These are phyloP conservation scores for Rhagophthalmus giganteus DNA, from an alignment of 2,888 invertebrate genomes.

Conservation along the genomic window DNA sequence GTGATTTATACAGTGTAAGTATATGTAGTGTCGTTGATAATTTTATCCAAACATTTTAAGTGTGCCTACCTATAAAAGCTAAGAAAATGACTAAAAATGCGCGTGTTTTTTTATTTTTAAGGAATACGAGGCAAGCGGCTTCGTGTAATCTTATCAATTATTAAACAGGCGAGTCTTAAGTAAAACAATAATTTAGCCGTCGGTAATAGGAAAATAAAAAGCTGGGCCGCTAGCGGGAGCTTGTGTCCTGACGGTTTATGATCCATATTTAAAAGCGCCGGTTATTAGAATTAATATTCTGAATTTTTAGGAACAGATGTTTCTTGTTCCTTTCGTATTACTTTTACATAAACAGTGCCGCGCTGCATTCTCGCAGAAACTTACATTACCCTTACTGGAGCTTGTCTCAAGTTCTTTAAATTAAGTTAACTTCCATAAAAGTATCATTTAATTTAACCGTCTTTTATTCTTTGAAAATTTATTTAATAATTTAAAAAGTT, in stretches of 20 bases:
- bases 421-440: slow-evolving; percentile 8
- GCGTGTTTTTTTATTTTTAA: slow-evolving; percentile 31
- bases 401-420: slow-evolving; percentile 19
- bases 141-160: slow-evolving; percentile 54
- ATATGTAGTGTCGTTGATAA: too few relatives aligned
- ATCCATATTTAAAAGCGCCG: slow-evolving; percentile 43
- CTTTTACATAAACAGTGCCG: slow-evolving; percentile 34
- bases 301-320: slow-evolving; percentile 51
- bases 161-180: slow-evolving; percentile 54
- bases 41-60: too few relatives aligned
- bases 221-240: slow-evolving; percentile 36
- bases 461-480: background rate
- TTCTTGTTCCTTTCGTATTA: slow-evolving; percentile 43
- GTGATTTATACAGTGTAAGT: too few relatives aligned
- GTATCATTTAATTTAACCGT: background rate
- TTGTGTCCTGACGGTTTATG: slow-evolving; percentile 41
- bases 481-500: too few relatives aligned
- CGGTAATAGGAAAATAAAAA: slow-evolving; percentile 54
- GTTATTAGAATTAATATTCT: slow-evolving; percentile 51
- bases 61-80: too few relatives aligned
- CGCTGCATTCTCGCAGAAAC: slow-evolving; percentile 22
- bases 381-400: slow-evolving; percentile 22
- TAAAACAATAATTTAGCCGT: slow-evolving; percentile 55
- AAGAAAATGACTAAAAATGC: slow-evolving; percentile 19
- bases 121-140: slow-evolving; percentile 26